phyloP scores from a whole-genome alignment of 2,113 vertebrate genomes.

The Rhineura floridana region DNA sequence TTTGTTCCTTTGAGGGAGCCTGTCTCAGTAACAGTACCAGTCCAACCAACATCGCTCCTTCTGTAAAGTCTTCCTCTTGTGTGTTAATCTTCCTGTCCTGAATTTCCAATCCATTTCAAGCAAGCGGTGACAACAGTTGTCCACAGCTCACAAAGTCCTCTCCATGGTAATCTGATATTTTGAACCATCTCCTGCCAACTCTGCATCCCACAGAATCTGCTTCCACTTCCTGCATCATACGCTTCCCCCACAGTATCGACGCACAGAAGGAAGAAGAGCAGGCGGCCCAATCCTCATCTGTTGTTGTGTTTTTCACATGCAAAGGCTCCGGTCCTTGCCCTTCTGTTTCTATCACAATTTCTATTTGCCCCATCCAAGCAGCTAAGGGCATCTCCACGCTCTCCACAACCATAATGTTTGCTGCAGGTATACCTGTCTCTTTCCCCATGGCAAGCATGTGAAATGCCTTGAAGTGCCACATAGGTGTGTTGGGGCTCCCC shows the following conservation, averaged over 20 bases:
- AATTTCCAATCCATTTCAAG: background rate
- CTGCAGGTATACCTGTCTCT: background rate
- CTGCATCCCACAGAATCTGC: conserved; percentile 22
- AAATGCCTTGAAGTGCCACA: background rate
- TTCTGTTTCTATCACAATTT: background rate
- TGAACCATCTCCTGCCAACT: background rate
- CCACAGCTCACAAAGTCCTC: conserved; percentile 8
- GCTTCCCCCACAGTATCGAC: background rate
- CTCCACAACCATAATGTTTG: background rate
- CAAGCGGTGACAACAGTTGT: background rate
- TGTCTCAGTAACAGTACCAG: no score
- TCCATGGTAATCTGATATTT: conserved; percentile 15
- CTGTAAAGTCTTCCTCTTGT: background rate
- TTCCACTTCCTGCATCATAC: background rate
- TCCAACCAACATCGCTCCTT: background rate
- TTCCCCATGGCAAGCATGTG: background rate
- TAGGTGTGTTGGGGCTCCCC: no score
- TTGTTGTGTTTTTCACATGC: background rate
- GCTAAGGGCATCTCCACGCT: background rate
- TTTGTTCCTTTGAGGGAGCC: no score
- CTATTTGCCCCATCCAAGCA: background rate
- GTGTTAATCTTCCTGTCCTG: background rate
- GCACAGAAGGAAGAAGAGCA: background rate
- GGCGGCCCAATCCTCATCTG: background rate
- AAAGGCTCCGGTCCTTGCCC: background rate